Base-by-base conservation (phyloP, 2,113 vertebrate species). In the Trematomus loennbergii region DNA sequence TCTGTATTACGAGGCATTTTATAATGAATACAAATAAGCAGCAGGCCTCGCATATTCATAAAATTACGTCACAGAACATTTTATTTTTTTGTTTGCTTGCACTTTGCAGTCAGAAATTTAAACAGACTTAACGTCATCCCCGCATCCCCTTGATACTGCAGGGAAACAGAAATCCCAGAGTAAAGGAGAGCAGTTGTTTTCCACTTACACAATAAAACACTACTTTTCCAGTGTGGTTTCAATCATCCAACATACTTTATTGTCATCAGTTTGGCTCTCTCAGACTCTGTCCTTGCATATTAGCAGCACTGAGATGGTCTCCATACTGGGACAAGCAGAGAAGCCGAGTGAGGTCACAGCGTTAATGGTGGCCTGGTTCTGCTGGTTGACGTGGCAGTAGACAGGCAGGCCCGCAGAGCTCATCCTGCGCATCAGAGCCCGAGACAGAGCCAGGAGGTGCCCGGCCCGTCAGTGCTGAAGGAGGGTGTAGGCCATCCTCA, bases 401-500 rank as follows among this genome's bases (percentile, higher is more conserved):
- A 65, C 40, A 0, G 92, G 91, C 63, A 93, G 92, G 33, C 66
- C 88, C 20, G 10, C 52, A 12, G 89, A 91, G 18, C 84, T 89
- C 72, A 93, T 64, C 79, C 89, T 91, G 64, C 54, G 58, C 15
- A 87, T 84, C 75, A 91, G 70, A 0, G 70, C 80, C 10, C 82
- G 65, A 59, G 72, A 9, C 61, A 87, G 84, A 58, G 93, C 79
- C 22, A 3, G 50, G 69, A 77, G 86, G 13, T 92, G 91, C 50
- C 94, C 90, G 3, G 84, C 85, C 29, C 86, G 79, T 45, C 85
- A 82, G 61, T 93, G 72, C 8, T 92, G 79, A 1, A 92, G 88
- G 40, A 93, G 54, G 43, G 91, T 92, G 45, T 89, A 93, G 52
- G 73, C 6, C 18, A 88, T 93, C 78, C 92, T 93, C 79, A 94